Percentiles rank a stretch among this genome's conserved stretches.
Evolutionary conservation across 2,113 vertebrate genomes (phyloP).

Genomic region (Melanostigma gelatinosum): DNA sequence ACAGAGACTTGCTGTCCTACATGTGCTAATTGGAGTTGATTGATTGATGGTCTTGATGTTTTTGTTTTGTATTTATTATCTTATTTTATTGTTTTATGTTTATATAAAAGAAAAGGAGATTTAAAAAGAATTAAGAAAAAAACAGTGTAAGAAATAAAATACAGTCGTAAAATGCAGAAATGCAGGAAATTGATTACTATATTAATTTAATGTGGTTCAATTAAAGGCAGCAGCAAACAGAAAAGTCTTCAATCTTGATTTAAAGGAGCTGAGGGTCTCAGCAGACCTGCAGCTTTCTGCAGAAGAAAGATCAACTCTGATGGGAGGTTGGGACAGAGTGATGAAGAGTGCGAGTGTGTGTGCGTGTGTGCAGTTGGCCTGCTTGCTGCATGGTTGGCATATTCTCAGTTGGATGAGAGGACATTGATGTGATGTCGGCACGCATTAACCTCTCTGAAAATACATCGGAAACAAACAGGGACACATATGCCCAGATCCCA

Average conservation of each 20-base stretch:
- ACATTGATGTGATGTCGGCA: conserved; percentile 81
- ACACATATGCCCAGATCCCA: conserved; percentile 73
- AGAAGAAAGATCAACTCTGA: conserved; percentile 32
- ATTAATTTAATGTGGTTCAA: too few species aligned
- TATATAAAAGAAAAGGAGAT: too few species aligned
- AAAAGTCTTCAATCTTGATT: too few species aligned
- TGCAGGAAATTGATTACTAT: too few species aligned
- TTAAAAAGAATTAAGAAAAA: too few species aligned
- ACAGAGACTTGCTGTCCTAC: not conserved
- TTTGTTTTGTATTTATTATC: not conserved
- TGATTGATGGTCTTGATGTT: not conserved
- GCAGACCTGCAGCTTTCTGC: too few species aligned
- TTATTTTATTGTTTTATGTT: not conserved
- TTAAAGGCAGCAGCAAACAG: too few species aligned
- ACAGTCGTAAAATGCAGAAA: too few species aligned
- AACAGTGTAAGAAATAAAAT: too few species aligned
- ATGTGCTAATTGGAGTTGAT: not conserved
- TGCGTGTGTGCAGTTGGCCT: conserved; percentile 51
- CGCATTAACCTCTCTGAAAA: conserved; percentile 75
- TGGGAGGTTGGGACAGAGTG: conserved; percentile 30
- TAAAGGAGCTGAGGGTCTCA: too few species aligned
- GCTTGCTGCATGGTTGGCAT: conserved; percentile 75
- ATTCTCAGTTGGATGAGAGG: conserved; percentile 76
- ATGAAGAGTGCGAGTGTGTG: conserved; percentile 22
- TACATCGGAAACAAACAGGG: conserved; percentile 73